Evolutionary conservation across 2,888 invertebrate species (phyloP), one percentile per base, ranked within the genome.

Genomic region (Athalia circularis): DNA sequence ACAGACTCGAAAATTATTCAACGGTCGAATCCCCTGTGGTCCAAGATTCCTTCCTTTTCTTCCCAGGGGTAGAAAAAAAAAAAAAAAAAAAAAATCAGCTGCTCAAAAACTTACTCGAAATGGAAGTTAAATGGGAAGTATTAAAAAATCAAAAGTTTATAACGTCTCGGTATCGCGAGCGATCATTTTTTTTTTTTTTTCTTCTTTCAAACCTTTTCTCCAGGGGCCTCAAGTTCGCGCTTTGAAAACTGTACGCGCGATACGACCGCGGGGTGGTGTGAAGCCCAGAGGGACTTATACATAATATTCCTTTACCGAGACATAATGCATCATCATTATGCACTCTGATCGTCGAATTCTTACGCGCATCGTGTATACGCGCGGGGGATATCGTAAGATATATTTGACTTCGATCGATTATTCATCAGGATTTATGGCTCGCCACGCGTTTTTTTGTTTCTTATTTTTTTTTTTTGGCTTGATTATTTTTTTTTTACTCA

Each of bases 251-350:
- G 7, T 6, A n/a, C 29, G 29, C 29, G 29, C 29, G 29, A 29
- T 29, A 29, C 29, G 29, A 29, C 29, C 29, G 29, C 29, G 11
- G 29, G 54, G 11, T 47, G 45, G 45, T 13, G 45, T 13, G 13
- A 72, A 47, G 59, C 72, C 72, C 72, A 59, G 59, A 72, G 50
- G 79, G 82, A 77, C 81, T 68, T 77, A 75, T 79, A 13, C 47
- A 15, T 72, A 72, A 72, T 72, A 72, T 72, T 72, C 72, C 59
- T 72, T 72, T 72, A 72, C 72, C 72, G 9, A 59, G 72, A 72
- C 75, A 83, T 82, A 83, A 86, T 84, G 82, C 79, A 84, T 85
- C 81, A 82, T 79, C 80, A 82, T 86, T 83, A 85, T 82, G 81
- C 70, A 74, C 78, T 78, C 79, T 81, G 80, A 81, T 82, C 82